Evolutionary conservation across 2,797 vertebrate species (phyloP), one percentile per base, ranked within the genome.

Genomic region (Craterocephalus amniculus): DNA sequence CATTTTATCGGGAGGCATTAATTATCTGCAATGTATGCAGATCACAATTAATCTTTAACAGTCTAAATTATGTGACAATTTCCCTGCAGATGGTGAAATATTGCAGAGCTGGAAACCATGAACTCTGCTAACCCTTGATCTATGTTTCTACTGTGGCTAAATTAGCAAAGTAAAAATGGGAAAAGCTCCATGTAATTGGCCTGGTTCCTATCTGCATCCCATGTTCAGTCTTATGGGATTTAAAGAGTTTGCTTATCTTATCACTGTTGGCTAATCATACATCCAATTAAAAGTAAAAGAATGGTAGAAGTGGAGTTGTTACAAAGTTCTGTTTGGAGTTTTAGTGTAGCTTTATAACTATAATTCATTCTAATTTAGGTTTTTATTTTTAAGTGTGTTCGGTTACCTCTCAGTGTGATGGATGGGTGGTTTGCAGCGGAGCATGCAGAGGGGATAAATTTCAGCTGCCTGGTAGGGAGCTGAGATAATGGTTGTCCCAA

Each of bases 401-500:
- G 40, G 13, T 67, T 52, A 49, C 6, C 12, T 69, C 4, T 31
- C 55, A 13, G 24, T 2, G 6, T 4, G 13, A 54, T 31, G 36
- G 59, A 60, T 55, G 49, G 63, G 18, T 51, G 20, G 40, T 67
- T 60, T 58, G 22, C n/a, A 36, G 7, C 24, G 26, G 9, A 48
- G 48, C 12, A 29, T 51, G 51, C 60, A 18, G 43, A 38, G 24
- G 18, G 54, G 43, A 31, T 70, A 36, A 72, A 61, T 61, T 64
- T 67, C 52, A 61, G 60, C 64, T 54, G 61, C 63, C 35, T 70
- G 14, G 1, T 31, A 63, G 34, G 52, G 58, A 40, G n/a, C 59
- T 36, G 52, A 66, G 60, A 85, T 31, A 68, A 71, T 34, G 48
- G 64, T 71, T 58, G 82, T 79, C 78, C 45, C 26, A 74, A 85